Percentiles rank a stretch among this genome's conserved stretches.
phyloP scores from a whole-genome alignment of 2,888 invertebrate genomes.

The Antheraea assamensis region DNA sequence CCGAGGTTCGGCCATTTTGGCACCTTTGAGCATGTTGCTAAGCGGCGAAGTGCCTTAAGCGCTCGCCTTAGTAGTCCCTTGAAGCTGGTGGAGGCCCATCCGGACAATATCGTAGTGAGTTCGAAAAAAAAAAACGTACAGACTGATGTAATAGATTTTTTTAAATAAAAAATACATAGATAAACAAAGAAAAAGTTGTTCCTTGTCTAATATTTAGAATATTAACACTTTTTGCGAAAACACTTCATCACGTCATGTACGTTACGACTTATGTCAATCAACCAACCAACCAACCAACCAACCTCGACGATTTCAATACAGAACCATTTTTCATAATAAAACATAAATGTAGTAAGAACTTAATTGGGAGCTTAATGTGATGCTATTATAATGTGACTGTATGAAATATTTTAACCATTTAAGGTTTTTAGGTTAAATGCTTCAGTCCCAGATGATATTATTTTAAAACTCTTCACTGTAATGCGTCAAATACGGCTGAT shows the following conservation, averaged over 20 bases:
- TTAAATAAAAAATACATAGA: neutral
- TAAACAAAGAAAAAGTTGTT: neutral
- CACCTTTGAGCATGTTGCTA: too few species aligned
- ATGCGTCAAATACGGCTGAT: neutral
- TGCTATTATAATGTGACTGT: neutral
- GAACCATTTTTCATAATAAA: too few species aligned
- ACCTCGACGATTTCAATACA: too few species aligned
- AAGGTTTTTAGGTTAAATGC: neutral
- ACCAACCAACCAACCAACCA: too few species aligned
- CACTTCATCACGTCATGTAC: too few species aligned
- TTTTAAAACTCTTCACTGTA: neutral
- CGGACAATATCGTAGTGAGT: too few species aligned
- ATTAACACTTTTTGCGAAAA: neutral
- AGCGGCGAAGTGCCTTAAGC: too few species aligned
- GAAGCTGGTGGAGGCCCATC: too few species aligned
- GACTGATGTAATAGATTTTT: neutral
- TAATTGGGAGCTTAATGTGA: neutral
- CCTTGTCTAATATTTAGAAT: neutral
- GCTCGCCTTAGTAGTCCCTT: too few species aligned
- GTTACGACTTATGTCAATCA: too few species aligned
- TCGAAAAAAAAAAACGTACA: too few species aligned
- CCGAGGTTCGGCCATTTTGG: too few species aligned
- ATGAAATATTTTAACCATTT: neutral
- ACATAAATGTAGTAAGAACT: neutral
- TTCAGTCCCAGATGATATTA: neutral